Evolutionary conservation across 35 echinoderm and acorn worm genomes (phyloP), one percentile per base, ranked within the genome.

Genomic region (Antedon bifida): DNA sequence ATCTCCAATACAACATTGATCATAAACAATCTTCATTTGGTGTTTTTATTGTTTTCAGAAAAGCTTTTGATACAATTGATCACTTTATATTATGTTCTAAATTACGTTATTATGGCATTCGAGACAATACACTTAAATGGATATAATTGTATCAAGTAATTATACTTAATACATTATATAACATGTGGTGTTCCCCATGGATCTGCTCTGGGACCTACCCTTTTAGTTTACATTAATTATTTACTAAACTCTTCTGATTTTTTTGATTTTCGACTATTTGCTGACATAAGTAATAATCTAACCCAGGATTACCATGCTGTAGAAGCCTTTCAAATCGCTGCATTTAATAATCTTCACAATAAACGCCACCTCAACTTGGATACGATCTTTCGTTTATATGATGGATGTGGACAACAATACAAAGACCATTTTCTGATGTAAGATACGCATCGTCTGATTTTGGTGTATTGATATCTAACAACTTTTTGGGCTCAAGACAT

Each of bases 231-330:
- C 32, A 78, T 32, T n/a, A 78, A 78, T 78, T 16, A 78, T 23
- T 30, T 78, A 31, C 76, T 30, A 11, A 78, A 78, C 32, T 78
- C 76, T 3, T 78, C 76, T 17, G 26, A 78, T 78, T 78, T 31
- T 31, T 78, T 78, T 34, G 34, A 78, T 78, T 32, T 78, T 78
- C 76, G 76, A 13, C 76, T 78, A 12, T 78, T 78, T 78, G 76
- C 76, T 14, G 30, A 78, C 23, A 30, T 31, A 31, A 34, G 17
- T 13, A 78, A 78, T 35, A 31, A 35, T 78, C 32, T 35, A 16
- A 35, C 30, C 14, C 76, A n/a, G n/a, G n/a, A n/a, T n/a, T n/a
- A n/a, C n/a, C n/a, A n/a, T n/a, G n/a, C n/a, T n/a, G n/a, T n/a
- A n/a, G n/a, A n/a, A n/a, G n/a, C n/a, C n/a, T n/a, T n/a, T n/a